phyloP scores from a whole-genome alignment of 2,888 invertebrate genomes.

The Synergus japonicus region DNA sequence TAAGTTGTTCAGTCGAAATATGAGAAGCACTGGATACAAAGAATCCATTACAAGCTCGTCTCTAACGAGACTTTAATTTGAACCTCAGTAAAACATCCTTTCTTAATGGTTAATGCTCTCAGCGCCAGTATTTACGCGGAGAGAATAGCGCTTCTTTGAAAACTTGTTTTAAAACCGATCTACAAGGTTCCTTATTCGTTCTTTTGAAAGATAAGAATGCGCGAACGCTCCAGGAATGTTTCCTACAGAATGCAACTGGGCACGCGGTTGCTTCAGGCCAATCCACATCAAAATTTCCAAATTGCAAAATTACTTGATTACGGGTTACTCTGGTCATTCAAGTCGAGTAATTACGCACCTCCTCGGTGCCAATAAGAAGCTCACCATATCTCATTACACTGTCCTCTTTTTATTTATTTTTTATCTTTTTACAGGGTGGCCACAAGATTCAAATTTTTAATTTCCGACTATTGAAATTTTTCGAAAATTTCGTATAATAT shows the following conservation, averaged over 20 bases:
- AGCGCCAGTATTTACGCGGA: background rate
- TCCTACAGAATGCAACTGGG: constrained; percentile 41
- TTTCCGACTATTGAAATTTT: too few species aligned
- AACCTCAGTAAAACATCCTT: background rate
- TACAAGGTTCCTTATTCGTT: background rate
- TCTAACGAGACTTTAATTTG: constrained; percentile 31
- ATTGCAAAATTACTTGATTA: constrained; percentile 70
- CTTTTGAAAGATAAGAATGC: background rate
- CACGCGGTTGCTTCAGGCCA: constrained; percentile 54
- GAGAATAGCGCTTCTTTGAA: constrained; percentile 10
- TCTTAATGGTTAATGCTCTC: constrained; percentile 7
- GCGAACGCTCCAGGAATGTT: background rate
- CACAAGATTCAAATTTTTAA: too few species aligned
- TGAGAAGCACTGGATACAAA: constrained; percentile 41
- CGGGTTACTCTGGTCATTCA: constrained; percentile 58
- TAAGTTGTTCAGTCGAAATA: constrained; percentile 39
- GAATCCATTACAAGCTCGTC: constrained; percentile 22
- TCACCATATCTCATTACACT: constrained; percentile 58
- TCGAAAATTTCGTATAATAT: too few species aligned
- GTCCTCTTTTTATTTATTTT: constrained; percentile 43
- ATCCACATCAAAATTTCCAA: constrained; percentile 59
- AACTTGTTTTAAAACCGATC: constrained; percentile 13
- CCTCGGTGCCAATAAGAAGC: constrained; percentile 63
- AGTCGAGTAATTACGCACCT: constrained; percentile 65
- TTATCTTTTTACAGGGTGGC: background rate